Percentiles rank a stretch among this genome's conserved stretches.
Evolutionary conservation across 2,113 vertebrate genomes (phyloP).

Genomic region (Pheucticus melanocephalus): DNA sequence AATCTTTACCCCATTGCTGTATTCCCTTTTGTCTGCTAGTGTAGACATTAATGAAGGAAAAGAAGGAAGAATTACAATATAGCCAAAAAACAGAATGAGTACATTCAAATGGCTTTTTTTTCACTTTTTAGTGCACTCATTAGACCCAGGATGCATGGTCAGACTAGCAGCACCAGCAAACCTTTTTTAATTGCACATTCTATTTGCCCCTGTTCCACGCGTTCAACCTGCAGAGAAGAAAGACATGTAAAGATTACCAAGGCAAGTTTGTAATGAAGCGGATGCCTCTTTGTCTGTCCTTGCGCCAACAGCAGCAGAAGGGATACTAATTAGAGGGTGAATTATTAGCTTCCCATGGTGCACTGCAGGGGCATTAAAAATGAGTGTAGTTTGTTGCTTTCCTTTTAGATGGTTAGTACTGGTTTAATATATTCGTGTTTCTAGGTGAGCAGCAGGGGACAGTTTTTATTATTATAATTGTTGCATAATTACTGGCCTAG

Average conservation of each 20-base stretch:
- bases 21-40: background rate
- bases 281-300: slow-evolving; percentile 80
- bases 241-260: slow-evolving; percentile 78
- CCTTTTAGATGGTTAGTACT: slow-evolving; percentile 71
- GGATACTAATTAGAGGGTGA: slow-evolving; percentile 86
- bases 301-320: slow-evolving; percentile 78
- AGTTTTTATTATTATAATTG: slow-evolving; percentile 84
- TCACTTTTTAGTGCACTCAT: slow-evolving; percentile 33
- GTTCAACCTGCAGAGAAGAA: slow-evolving; percentile 73
- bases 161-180: slow-evolving; percentile 22
- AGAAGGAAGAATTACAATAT: background rate
- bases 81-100: background rate
- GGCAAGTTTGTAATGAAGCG: slow-evolving; percentile 74
- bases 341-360: slow-evolving; percentile 87
- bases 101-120: background rate
- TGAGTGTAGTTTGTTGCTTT: slow-evolving; percentile 74
- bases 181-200: slow-evolving; percentile 67
- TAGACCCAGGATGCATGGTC: slow-evolving; percentile 50
- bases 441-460: slow-evolving; percentile 80
- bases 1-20: background rate
- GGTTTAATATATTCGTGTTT: slow-evolving; percentile 82
- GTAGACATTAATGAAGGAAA: slow-evolving; percentile 30
- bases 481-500: slow-evolving; percentile 83
- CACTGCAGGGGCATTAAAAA: slow-evolving; percentile 84
- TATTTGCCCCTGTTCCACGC: slow-evolving; percentile 49